Evolutionary conservation across 2,888 invertebrate species (phyloP), one percentile per base, ranked within the genome.

Genomic region (Odontocolon sp.): DNA sequence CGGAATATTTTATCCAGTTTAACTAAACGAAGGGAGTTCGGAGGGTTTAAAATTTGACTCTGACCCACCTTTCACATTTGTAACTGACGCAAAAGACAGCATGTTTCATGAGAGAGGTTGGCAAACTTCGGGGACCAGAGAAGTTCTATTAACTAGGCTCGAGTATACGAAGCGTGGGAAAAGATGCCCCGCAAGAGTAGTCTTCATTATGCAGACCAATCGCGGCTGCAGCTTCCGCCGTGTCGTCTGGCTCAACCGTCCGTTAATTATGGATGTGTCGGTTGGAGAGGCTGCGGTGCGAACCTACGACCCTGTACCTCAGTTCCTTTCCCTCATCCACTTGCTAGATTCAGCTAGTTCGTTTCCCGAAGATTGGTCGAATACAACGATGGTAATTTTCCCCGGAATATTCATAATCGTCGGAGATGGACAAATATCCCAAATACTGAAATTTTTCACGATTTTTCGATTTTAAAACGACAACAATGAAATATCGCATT

Each of bases 201-300:
- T 33, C 56, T 71, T 67, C 38, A 74, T 74, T 74, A 74, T 78
- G 70, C 63, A 74, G 47, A 63, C 70, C 74, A 74, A 68, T 71
- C 70, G 54, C 14, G 16, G 11, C 18, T n/a, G 36, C 14, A 52
- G 33, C 28, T 50, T 47, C 45, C 66, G 26, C 21, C 47, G 3
- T 28, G 68, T 66, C 59, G 56, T 69, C 73, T 52, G 33, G 54
- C 61, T 21, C 57, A 67, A 61, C 38, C 42, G 38, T 45, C 11
- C 50, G 56, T 74, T 67, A 70, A 78, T 70, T 70, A 78, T 74
- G 61, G 52, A 73, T 50, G 47, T 40, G 59, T n/a, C 52, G 21
- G 38, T 9, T 50, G 33, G 57, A 50, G 6, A 16, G 40, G 52
- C 50, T 52, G 21, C 23, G 14, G 3, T 28, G 31, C 21, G 21